Conservation (phyloP, 2,113 vertebrate species). For the Myodes glareolus region DNA sequence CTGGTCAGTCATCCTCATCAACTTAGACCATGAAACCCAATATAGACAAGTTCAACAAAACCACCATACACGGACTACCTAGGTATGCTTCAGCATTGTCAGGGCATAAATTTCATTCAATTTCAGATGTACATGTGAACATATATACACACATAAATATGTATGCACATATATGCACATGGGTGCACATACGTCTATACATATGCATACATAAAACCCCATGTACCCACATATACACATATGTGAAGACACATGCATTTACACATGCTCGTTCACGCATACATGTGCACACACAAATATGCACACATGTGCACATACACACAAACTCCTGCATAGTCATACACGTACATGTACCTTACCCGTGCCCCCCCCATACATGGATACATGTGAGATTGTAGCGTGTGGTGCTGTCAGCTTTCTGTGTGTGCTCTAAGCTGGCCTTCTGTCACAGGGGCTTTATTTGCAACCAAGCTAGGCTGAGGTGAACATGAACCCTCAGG, state of each 20-base stretch:
- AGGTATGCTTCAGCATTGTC: no score
- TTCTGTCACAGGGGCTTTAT: neutral
- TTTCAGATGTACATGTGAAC: neutral
- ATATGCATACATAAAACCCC: neutral
- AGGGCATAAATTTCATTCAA: no score
- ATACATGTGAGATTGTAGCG: neutral
- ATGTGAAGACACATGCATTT: neutral
- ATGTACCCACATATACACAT: neutral
- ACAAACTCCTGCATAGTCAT: neutral
- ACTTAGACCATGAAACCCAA: no score
- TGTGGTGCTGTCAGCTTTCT: neutral
- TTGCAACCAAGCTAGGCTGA: conserved; percentile 10
- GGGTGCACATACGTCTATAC: no score
- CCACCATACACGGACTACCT: no score
- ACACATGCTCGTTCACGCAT: neutral
- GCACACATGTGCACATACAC: neutral
- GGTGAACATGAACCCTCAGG: neutral
- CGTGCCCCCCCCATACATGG: no score
- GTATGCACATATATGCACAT: neutral
- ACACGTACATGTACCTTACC: neutral
- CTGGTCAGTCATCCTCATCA: no score
- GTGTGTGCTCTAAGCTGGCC: neutral
- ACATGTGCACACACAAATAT: neutral
- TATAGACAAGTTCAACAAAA: no score
- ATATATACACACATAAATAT: neutral